Conservation (phyloP, 2,888 invertebrate species). For the Abscondita cerata region DNA sequence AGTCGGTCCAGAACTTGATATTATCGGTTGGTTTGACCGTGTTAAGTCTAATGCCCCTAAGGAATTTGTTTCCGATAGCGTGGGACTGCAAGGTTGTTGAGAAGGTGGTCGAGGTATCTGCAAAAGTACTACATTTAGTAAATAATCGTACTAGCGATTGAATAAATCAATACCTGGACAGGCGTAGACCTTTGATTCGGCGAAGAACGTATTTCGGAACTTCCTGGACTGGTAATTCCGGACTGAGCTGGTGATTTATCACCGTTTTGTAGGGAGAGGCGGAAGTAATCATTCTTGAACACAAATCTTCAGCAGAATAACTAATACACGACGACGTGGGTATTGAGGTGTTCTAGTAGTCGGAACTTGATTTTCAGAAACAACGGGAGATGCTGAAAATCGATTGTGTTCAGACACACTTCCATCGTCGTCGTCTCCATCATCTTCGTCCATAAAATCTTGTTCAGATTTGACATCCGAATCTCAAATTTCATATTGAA, state of each 20-base stretch:
- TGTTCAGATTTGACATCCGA: slow-evolving; percentile 66
- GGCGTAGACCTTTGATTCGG: slow-evolving; percentile 55
- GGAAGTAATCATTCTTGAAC: slow-evolving; percentile 52
- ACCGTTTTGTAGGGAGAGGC: slow-evolving; percentile 60
- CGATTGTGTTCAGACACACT: slow-evolving; percentile 59
- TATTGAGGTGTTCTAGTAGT: slow-evolving; percentile 73
- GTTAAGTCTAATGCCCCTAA: slow-evolving; percentile 67
- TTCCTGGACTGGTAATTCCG: slow-evolving; percentile 55
- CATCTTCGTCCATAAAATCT: slow-evolving; percentile 71
- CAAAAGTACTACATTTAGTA: no score
- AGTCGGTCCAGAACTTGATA: slow-evolving; percentile 45
- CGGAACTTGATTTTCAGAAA: slow-evolving; percentile 80
- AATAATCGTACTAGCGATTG: neutral
- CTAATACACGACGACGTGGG: slow-evolving; percentile 59
- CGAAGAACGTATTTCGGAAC: slow-evolving; percentile 55
- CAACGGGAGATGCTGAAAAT: slow-evolving; percentile 79
- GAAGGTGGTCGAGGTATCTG: slow-evolving; percentile 59
- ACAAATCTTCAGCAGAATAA: slow-evolving; percentile 59
- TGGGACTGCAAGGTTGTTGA: slow-evolving; percentile 55
- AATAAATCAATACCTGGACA: slow-evolving; percentile 50
- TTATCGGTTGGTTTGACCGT: slow-evolving; percentile 53
- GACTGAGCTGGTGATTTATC: slow-evolving; percentile 60
- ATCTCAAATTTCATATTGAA: slow-evolving; percentile 64
- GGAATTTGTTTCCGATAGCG: slow-evolving; percentile 61
- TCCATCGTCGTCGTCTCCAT: slow-evolving; percentile 67